Conservation (phyloP, 2,797 vertebrate genomes). For the Dendrocincla fuliginosa region DNA sequence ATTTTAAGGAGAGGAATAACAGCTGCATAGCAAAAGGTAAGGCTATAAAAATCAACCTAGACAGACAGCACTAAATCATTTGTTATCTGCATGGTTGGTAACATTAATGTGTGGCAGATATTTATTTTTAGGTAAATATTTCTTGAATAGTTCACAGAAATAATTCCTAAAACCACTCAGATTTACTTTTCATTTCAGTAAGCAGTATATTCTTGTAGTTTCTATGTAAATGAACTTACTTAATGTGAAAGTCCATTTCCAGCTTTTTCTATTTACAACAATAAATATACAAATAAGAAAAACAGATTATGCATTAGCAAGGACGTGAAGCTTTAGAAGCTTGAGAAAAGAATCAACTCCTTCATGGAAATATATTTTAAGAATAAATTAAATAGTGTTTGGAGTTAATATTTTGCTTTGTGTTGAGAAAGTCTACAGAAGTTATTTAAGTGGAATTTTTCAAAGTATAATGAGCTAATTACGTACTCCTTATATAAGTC, state of each 20-base stretch:
- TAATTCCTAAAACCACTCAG: neutral
- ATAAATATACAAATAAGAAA: neutral
- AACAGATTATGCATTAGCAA: neutral
- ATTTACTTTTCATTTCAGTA: neutral
- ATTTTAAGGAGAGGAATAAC: constrained; percentile 89
- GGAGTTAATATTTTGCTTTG: neutral
- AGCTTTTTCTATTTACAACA: neutral
- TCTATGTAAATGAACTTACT: neutral
- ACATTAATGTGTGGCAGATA: neutral
- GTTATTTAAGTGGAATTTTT: neutral
- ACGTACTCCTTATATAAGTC: neutral
- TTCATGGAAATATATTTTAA: neutral
- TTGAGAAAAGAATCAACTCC: neutral
- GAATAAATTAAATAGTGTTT: neutral
- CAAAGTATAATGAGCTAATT: neutral
- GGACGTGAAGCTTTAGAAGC: neutral
- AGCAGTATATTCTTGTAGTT: neutral
- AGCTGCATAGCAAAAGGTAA: constrained; percentile 94
- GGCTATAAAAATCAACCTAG: neutral
- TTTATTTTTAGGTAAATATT: neutral
- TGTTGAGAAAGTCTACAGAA: neutral
- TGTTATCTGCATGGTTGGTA: neutral
- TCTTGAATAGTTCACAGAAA: neutral
- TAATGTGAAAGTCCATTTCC: neutral
- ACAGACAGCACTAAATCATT: neutral